phyloP scores from a whole-genome alignment of 1,140 invertebrate genomes.

The Argopecten irradians region DNA sequence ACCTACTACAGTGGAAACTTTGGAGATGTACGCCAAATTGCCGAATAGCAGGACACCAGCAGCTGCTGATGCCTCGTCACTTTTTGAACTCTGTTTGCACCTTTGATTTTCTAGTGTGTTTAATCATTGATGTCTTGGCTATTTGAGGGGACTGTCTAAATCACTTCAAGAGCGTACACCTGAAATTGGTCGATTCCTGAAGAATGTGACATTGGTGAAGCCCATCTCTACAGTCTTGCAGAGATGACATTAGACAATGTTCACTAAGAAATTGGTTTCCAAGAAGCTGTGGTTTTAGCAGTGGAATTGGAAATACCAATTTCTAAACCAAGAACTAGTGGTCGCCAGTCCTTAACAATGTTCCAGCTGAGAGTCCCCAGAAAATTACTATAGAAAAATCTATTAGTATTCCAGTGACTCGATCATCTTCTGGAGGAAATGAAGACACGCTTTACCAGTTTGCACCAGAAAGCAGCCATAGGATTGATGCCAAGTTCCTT shows the following conservation, averaged over 20 bases:
- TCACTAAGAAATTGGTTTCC: background rate
- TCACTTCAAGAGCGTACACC: slow-evolving; percentile 26
- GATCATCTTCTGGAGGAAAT: slow-evolving; percentile 24
- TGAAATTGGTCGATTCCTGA: background rate
- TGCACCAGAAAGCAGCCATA: background rate
- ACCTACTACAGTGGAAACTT: slow-evolving; percentile 11
- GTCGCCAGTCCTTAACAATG: background rate
- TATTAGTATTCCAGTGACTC: slow-evolving; percentile 24
- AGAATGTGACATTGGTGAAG: slow-evolving; percentile 3
- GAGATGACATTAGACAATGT: slow-evolving; percentile 26
- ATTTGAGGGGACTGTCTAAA: background rate
- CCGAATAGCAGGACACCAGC: slow-evolving; percentile 22
- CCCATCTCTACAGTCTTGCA: background rate
- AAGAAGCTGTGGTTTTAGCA: background rate
- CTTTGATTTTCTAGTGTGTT: slow-evolving; percentile 23
- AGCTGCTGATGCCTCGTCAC: slow-evolving; percentile 24
- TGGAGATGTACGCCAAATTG: background rate
- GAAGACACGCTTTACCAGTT: background rate
- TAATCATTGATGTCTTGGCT: slow-evolving; percentile 21
- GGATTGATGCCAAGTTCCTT: background rate
- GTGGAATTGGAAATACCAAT: background rate
- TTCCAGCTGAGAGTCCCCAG: background rate
- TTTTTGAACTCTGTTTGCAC: background rate
- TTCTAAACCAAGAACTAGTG: slow-evolving; percentile 23
- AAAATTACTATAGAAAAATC: slow-evolving; percentile 22